Percentiles rank a stretch among this genome's conserved stretches.
Evolutionary conservation across 2,888 invertebrate genomes (phyloP).

Genomic region (Nymphalis c-album): DNA sequence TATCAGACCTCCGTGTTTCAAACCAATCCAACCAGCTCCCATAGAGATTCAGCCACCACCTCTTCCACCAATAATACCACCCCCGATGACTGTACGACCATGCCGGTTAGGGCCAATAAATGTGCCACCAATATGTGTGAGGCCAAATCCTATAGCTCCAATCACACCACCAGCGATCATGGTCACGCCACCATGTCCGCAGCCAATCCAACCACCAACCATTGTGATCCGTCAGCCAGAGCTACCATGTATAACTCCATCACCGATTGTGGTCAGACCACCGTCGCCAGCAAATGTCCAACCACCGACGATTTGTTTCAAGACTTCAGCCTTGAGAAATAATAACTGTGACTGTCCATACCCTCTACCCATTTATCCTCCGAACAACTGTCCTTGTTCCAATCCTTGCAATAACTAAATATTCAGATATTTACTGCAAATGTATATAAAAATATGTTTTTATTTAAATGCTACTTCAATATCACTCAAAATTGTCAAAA

Average conservation of each 20-base stretch:
- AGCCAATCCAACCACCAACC: conserved; percentile 46
- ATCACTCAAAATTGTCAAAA: too few relatives aligned
- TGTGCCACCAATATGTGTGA: conserved; percentile 53
- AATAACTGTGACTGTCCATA: not conserved
- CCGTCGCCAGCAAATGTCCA: conserved; percentile 51
- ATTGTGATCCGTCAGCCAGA: conserved; percentile 48
- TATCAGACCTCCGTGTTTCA: conserved; percentile 50
- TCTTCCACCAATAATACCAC: conserved; percentile 49
- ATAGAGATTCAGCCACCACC: conserved; percentile 52
- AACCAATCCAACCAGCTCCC: conserved; percentile 52
- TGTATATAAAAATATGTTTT: too few relatives aligned
- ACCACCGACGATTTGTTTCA: conserved; percentile 50
- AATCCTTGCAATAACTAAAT: too few relatives aligned
- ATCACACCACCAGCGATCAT: conserved; percentile 55
- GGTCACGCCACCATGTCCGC: conserved; percentile 52
- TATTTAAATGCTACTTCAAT: too few relatives aligned
- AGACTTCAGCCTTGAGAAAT: conserved; percentile 28
- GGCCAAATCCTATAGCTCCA: conserved; percentile 47
- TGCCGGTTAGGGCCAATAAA: conserved; percentile 47
- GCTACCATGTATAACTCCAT: conserved; percentile 41
- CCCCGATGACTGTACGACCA: conserved; percentile 52
- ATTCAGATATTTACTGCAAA: too few relatives aligned
- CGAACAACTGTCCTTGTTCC: not conserved
- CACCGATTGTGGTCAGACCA: conserved; percentile 53
- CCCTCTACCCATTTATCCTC: not conserved